Base-by-base conservation (phyloP, 2,113 vertebrate species). In the Leuciscus idus region DNA sequence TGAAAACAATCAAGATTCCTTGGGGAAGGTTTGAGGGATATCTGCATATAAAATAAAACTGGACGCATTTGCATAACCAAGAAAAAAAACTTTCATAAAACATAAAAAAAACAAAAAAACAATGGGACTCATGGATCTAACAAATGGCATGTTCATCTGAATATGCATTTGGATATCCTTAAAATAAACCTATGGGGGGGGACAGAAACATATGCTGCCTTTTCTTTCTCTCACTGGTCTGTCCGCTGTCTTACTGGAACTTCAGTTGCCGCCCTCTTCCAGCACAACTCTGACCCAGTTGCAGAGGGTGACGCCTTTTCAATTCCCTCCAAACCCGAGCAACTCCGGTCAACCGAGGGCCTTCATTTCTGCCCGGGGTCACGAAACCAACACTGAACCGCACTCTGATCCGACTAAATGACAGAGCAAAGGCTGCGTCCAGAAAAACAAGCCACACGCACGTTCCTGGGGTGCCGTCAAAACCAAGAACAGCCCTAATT, bases 391-490 rank as follows among this genome's bases (percentile, higher is more conserved):
- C 4, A 12, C 9, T 55, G 43, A 78, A 75, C 66, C 57, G 33
- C 79, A 59, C 76, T 57, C 48, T 66, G 57, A 86, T 88, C 77
- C 43, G 57, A 86, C 85, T 50, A 62, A 21, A 88, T 48, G 81
- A 66, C 64, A 59, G 17, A 39, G 28, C 2, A 57, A 64, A 77
- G 68, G 72, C 46, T 59, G 68, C 57, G 55, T 39, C 21, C 55
- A 76, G 46, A 84, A 59, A 84, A 88, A 86, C 57, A 52, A 83
- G 73, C 76, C 36, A 62, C 46, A 28, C 1, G 55, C 70, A 84
- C 26, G 68, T 88, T 89, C 81, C 87, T 82, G 81, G 76, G 84
- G 5, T 68, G 43, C 28, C 80, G 5, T 70, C 61, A 70, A 81
- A 82, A 82, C 80, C 61, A 12, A 68, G 28, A 52, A 33, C 17